Evolutionary conservation across 53 echinoderm and acorn worm genomes (phyloP).

Genomic region (Patiria pectinifera): DNA sequence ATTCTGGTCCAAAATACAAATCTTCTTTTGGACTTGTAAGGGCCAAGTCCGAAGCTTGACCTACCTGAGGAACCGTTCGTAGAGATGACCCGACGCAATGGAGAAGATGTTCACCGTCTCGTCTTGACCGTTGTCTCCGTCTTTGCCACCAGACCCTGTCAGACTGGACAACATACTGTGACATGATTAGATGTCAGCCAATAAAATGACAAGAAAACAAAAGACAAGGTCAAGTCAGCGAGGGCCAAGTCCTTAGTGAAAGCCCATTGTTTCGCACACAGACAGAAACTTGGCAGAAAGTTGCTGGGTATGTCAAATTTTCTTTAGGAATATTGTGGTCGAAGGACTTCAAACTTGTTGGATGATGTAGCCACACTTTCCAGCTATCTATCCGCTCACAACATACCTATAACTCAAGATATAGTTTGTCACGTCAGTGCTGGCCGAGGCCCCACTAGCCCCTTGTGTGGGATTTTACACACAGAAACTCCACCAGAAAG

Average conservation of each 20-base stretch:
- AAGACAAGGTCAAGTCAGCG: no score
- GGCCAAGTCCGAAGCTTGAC: not conserved
- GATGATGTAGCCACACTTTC: no score
- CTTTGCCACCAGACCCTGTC: conserved; percentile 70
- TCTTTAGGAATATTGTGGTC: no score
- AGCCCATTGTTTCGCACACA: no score
- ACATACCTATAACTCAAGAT: no score
- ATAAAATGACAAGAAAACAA: not conserved
- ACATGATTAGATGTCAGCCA: conserved; percentile 10
- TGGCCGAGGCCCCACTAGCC: no score
- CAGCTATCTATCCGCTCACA: no score
- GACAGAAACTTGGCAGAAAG: no score
- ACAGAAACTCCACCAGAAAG: not conserved
- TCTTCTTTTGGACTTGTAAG: not conserved
- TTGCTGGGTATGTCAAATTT: no score
- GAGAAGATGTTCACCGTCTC: conserved; percentile 95
- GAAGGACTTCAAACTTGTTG: no score
- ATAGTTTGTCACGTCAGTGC: no score
- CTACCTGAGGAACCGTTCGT: conserved; percentile 96
- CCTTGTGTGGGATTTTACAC: not conserved
- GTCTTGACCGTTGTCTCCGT: conserved; percentile 62
- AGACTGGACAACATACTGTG: conserved; percentile 85
- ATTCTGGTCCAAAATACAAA: not conserved
- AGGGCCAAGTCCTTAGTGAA: no score
- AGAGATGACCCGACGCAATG: conserved; percentile 95